phyloP scores from a whole-genome alignment of 1,140 invertebrate species.

The Glossosoma conforme region DNA sequence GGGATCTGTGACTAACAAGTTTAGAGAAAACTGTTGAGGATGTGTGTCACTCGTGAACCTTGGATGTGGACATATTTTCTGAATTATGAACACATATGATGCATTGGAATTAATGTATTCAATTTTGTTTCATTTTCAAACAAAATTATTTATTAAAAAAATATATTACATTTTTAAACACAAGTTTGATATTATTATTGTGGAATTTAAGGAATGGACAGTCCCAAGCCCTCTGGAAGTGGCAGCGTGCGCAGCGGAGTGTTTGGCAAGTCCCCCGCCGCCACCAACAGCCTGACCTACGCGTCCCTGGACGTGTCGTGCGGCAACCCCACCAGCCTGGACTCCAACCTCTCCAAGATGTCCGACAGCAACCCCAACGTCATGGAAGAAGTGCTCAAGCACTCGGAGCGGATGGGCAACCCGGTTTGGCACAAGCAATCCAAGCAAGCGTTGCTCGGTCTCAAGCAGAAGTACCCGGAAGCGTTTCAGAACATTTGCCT shows the following conservation, averaged over 20 bases:
- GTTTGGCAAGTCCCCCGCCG: constrained; percentile 20
- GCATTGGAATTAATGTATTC: too few species aligned
- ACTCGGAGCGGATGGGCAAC: constrained; percentile 62
- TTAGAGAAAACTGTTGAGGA: too few species aligned
- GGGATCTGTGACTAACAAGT: too few species aligned
- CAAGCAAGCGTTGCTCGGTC: constrained; percentile 62
- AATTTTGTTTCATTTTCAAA: too few species aligned
- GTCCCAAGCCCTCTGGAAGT: constrained; percentile 24
- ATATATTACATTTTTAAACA: too few species aligned
- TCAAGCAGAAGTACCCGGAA: constrained; percentile 83
- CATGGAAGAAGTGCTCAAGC: constrained; percentile 55
- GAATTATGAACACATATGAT: too few species aligned
- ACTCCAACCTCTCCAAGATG: constrained; percentile 32
- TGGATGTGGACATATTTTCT: too few species aligned
- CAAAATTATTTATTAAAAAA: too few species aligned
- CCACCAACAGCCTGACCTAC: constrained; percentile 18
- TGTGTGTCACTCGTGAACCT: too few species aligned
- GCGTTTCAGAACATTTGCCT: constrained; percentile 85
- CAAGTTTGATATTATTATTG: too few species aligned
- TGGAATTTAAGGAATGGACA: constrained; percentile 30
- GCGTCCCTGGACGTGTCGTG: constrained; percentile 28
- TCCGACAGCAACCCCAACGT: constrained; percentile 34
- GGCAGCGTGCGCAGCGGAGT: constrained; percentile 14
- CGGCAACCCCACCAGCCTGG: constrained; percentile 31
- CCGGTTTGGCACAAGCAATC: constrained; percentile 63